Evolutionary conservation across 2,888 invertebrate genomes (phyloP).

Genomic region (Charanyca ferruginea): DNA sequence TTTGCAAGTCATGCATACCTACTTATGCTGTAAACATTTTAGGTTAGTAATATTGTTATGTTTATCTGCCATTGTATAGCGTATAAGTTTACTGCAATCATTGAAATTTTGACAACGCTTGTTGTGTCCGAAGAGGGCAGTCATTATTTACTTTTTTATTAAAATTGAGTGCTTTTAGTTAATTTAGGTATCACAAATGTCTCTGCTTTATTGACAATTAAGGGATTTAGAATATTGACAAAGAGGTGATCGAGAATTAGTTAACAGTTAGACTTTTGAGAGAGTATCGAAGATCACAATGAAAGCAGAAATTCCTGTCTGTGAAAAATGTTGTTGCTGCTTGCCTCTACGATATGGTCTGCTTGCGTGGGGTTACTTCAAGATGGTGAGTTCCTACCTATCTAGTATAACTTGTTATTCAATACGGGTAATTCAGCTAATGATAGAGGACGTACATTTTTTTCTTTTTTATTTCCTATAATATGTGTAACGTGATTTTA

Average conservation of each 20-base stretch:
- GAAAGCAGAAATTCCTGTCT: slow-evolving; percentile 64
- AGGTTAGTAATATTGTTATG: too few species aligned
- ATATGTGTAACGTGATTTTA: too few species aligned
- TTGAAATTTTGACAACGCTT: not conserved
- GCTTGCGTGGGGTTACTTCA: slow-evolving; percentile 70
- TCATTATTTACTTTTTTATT: not conserved
- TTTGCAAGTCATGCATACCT: too few species aligned
- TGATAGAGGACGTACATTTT: too few species aligned
- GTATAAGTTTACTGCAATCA: too few species aligned
- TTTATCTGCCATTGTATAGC: too few species aligned
- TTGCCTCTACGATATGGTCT: slow-evolving; percentile 75
- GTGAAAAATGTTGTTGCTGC: slow-evolving; percentile 73
- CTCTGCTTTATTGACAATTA: not conserved
- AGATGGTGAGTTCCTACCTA: slow-evolving; percentile 61
- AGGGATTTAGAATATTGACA: too few species aligned
- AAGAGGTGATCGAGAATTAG: not conserved
- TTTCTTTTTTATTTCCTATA: too few species aligned
- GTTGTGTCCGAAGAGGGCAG: slow-evolving; percentile 10
- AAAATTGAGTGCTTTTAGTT: too few species aligned
- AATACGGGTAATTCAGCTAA: too few species aligned
- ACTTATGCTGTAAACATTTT: too few species aligned
- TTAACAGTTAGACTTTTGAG: too few species aligned
- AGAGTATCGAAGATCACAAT: not conserved
- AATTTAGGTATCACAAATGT: not conserved
- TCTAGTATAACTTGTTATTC: not conserved